Conservation (phyloP, 2,888 invertebrate genomes). For the Drosophila gaucha region DNA sequence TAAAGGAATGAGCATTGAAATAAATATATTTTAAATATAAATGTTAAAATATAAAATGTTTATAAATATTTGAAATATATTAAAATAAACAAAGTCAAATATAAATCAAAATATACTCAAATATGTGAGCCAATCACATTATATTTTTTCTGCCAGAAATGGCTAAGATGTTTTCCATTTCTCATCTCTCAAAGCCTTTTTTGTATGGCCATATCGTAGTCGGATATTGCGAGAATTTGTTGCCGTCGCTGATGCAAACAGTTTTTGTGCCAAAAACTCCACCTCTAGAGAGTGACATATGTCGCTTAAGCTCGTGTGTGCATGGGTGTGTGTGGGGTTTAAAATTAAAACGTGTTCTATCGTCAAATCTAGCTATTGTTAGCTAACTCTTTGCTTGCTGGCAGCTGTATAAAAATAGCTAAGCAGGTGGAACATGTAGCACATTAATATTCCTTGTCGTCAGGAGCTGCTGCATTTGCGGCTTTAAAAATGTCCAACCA, state of each 20-base stretch:
- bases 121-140: no score
- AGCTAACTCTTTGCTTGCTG: no score
- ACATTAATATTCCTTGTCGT: conserved; percentile 20
- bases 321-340: conserved; percentile 41
- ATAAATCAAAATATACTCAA: no score
- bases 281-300: conserved; percentile 30
- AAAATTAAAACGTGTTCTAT: conserved; percentile 84
- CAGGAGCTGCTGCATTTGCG: conserved; percentile 14
- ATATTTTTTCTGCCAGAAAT: neutral
- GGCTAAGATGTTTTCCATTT: neutral
- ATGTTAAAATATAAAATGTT: no score
- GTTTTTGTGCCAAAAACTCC: conserved; percentile 5
- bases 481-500: conserved; percentile 35
- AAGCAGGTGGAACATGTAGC: conserved; percentile 41
- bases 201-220: neutral
- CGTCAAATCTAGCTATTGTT: conserved; percentile 77
- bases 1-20: no score
- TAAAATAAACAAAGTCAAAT: no score
- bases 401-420: conserved; percentile 49
- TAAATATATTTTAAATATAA: no score
- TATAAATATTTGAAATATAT: no score
- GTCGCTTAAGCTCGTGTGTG: conserved; percentile 15
- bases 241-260: neutral
- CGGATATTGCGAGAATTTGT: neutral
- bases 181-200: neutral